Evolutionary conservation across 2,113 vertebrate genomes (phyloP).

Genomic region (Crotalus helleri): DNA sequence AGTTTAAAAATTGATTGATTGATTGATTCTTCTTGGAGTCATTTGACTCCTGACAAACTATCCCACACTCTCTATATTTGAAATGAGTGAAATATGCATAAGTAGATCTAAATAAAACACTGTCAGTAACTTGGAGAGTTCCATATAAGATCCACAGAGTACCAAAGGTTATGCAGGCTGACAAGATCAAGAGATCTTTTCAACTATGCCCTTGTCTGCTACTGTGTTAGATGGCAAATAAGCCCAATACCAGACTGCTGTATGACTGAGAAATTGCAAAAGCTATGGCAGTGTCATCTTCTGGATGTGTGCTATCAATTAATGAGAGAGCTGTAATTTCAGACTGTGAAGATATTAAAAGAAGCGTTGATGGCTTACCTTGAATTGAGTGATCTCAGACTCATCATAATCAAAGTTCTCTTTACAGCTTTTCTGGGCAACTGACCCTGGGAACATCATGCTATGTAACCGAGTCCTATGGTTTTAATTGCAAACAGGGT

Average conservation of each 20-base stretch:
- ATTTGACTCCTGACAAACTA: neutral
- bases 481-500: neutral
- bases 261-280: neutral
- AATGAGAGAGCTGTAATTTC: neutral
- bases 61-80: neutral
- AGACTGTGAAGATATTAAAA: neutral
- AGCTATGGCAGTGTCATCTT: neutral
- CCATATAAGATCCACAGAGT: neutral
- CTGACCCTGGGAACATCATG: neutral
- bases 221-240: neutral
- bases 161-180: neutral
- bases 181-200: neutral
- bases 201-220: neutral
- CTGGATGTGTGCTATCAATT: neutral
- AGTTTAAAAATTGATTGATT: neutral
- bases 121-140: neutral
- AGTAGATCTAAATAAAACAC: neutral
- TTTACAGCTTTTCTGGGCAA: neutral
- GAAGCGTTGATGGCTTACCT: neutral
- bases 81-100: neutral
- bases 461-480: neutral
- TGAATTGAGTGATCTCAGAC: neutral
- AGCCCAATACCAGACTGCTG: neutral
- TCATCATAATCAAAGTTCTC: neutral
- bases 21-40: neutral